Evolutionary conservation across 2,113 vertebrate genomes (phyloP).

Genomic region (Nothoprocta pentlandii): DNA sequence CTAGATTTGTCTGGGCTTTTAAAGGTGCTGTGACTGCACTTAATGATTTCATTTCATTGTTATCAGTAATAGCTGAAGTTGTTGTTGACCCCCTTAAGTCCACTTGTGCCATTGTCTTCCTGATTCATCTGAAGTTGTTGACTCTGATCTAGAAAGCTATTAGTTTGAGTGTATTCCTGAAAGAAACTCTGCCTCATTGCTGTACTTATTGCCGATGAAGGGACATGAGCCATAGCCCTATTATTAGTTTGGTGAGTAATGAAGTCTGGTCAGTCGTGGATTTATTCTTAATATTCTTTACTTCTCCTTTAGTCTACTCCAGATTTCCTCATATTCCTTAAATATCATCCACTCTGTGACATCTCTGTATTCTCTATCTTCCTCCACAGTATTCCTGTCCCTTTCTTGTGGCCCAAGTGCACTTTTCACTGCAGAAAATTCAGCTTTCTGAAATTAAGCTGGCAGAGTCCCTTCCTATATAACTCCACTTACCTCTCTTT

Average conservation of each 20-base stretch:
- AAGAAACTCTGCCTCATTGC: neutral
- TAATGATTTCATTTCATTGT: slow-evolving; percentile 12
- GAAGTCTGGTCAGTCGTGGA: neutral
- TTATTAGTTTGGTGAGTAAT: neutral
- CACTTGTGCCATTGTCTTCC: neutral
- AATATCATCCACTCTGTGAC: neutral
- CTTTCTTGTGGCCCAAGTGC: neutral
- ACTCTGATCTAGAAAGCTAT: slow-evolving; percentile 25
- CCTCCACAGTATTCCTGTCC: neutral
- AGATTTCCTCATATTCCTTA: neutral
- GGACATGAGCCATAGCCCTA: neutral
- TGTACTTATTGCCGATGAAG: neutral
- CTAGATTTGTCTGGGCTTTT: slow-evolving; percentile 2
- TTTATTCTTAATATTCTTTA: neutral
- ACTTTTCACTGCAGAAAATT: neutral
- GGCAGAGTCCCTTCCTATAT: neutral
- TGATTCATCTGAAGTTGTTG: slow-evolving; percentile 29
- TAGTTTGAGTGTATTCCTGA: neutral
- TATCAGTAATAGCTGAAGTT: slow-evolving; percentile 29
- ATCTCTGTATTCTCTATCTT: neutral
- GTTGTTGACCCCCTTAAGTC: neutral
- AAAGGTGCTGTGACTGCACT: slow-evolving; percentile 23
- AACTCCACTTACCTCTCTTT: neutral
- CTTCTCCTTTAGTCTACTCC: neutral
- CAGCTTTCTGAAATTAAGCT: neutral